Conservation (phyloP, 2,888 invertebrate genomes). For the Ellobium chinense region DNA sequence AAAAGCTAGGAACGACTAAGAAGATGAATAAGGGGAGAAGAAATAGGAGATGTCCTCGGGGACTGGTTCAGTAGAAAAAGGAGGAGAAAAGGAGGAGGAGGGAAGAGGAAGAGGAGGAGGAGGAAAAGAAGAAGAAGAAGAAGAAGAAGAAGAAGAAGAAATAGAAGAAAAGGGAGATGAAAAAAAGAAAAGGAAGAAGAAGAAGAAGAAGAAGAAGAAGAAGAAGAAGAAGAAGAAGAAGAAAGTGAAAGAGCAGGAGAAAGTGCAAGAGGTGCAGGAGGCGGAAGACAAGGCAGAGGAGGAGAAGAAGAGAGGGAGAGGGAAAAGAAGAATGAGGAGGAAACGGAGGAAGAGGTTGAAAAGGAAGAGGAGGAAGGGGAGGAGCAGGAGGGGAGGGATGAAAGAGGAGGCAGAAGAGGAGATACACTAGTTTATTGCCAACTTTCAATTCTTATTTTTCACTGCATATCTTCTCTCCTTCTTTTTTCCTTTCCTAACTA, state of each 20-base stretch:
- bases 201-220: not conserved
- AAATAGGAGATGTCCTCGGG: no score
- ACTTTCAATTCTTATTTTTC: not conserved
- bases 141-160: conserved; percentile 5
- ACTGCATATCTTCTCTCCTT: not conserved
- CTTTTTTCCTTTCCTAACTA: not conserved
- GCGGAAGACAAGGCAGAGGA: not conserved
- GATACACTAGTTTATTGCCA: no score
- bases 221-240: conserved; percentile 3
- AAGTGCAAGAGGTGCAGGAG: not conserved
- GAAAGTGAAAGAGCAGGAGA: conserved; percentile 26
- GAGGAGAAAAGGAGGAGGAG: conserved; percentile 24
- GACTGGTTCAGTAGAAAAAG: not conserved
- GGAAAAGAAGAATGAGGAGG: not conserved
- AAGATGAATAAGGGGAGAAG: not conserved
- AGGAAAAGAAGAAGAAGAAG: conserved; percentile 1
- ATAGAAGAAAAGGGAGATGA: not conserved
- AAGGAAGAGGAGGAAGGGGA: not conserved
- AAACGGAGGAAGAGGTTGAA: not conserved
- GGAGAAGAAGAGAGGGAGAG: not conserved
- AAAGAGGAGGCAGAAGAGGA: no score
- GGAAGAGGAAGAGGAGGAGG: conserved; percentile 19
- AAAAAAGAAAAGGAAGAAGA: not conserved
- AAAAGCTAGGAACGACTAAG: not conserved
- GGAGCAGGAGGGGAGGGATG: not conserved